Percentiles rank a stretch among this genome's conserved stretches.
Conservation (phyloP, 2,888 invertebrate genomes). For the Amphiduros pacificus region DNA sequence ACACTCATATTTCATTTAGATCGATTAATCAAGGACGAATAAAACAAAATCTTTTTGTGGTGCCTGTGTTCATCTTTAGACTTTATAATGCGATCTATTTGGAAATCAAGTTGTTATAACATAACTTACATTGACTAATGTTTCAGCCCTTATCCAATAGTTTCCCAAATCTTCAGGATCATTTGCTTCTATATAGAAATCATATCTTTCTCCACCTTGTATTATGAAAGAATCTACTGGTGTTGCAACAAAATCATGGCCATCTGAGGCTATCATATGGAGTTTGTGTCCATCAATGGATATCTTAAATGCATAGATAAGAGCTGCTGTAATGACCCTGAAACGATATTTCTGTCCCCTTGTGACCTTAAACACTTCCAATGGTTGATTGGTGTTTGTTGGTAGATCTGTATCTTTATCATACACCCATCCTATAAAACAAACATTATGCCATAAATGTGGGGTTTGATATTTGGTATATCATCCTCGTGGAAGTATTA, state of each 20-base stretch:
- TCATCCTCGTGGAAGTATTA: too few species aligned
- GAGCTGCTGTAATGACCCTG: constrained; percentile 42
- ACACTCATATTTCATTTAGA: too few species aligned
- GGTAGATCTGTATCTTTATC: not conserved
- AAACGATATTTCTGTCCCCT: constrained; percentile 41
- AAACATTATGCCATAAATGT: too few species aligned
- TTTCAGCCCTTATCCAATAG: constrained; percentile 15
- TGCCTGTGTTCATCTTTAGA: too few species aligned
- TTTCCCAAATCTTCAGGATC: constrained; percentile 3
- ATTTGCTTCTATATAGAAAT: constrained; percentile 34
- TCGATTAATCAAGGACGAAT: too few species aligned
- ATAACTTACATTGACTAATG: not conserved
- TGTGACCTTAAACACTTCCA: constrained; percentile 39
- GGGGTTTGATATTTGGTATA: too few species aligned
- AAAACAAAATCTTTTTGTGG: too few species aligned
- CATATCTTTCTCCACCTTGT: constrained; percentile 40
- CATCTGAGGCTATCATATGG: constrained; percentile 45
- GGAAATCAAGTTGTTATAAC: too few species aligned
- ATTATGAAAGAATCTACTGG: constrained; percentile 40
- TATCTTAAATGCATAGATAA: constrained; percentile 35
- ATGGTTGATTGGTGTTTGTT: constrained; percentile 32
- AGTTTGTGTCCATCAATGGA: constrained; percentile 47
- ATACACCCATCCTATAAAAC: too few species aligned
- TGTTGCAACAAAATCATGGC: constrained; percentile 35
- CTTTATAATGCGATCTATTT: too few species aligned